phyloP scores from a whole-genome alignment of 1,140 invertebrate genomes.

The Homarus americanus region DNA sequence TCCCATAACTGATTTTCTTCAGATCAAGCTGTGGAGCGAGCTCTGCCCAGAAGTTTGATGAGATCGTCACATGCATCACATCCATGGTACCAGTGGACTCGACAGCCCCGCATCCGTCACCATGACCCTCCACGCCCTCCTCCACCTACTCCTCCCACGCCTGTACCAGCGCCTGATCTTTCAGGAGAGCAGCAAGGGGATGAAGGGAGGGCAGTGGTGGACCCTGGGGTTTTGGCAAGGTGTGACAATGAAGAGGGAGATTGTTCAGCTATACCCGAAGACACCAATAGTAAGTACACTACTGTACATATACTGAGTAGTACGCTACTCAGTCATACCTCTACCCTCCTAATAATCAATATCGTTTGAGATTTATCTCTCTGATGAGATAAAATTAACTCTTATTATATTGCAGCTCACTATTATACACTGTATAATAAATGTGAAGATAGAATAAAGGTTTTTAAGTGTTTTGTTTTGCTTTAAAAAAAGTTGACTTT shows the following conservation, averaged over 20 bases:
- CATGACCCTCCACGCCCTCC: slow-evolving; percentile 41
- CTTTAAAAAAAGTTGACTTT: too few species aligned
- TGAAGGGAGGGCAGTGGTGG: slow-evolving; percentile 34
- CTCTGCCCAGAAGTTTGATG: slow-evolving; percentile 62
- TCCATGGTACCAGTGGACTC: slow-evolving; percentile 82
- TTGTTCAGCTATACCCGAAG: slow-evolving; percentile 32
- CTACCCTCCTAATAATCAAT: too few species aligned
- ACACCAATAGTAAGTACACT: slow-evolving; percentile 52
- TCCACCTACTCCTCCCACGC: slow-evolving; percentile 28
- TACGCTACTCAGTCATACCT: too few species aligned
- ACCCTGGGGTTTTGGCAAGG: background rate
- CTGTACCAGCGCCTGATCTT: slow-evolving; percentile 39
- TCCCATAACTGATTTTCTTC: background rate
- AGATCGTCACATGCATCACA: slow-evolving; percentile 57
- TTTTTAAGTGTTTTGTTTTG: too few species aligned
- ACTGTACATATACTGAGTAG: background rate
- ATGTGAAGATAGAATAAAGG: too few species aligned
- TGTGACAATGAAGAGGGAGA: slow-evolving; percentile 38
- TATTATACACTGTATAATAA: too few species aligned
- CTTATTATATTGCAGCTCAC: too few species aligned
- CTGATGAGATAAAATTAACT: too few species aligned
- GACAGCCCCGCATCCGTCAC: slow-evolving; percentile 80
- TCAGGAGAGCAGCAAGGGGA: slow-evolving; percentile 31
- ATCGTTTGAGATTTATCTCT: too few species aligned
- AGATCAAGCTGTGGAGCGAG: slow-evolving; percentile 68